Evolutionary conservation across 2,888 invertebrate genomes (phyloP).

Genomic region (Entomobrya multifasciata): DNA sequence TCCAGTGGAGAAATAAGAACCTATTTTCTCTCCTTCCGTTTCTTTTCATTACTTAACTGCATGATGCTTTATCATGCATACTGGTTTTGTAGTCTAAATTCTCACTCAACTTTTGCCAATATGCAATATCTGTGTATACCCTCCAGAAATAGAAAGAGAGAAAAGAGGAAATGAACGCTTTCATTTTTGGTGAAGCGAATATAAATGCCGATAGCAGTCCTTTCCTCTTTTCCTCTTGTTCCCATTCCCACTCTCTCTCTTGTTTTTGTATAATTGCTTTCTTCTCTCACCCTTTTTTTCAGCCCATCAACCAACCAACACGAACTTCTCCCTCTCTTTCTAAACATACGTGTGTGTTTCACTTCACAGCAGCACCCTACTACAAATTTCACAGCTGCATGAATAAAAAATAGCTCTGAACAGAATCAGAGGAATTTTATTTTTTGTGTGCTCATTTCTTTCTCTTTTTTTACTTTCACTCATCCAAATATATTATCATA

Average conservation of each 20-base stretch:
- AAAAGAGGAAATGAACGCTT: constrained; percentile 45
- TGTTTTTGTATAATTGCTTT: constrained; percentile 6
- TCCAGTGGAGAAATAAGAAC: not conserved
- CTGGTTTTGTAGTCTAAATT: too few species aligned
- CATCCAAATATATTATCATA: not conserved
- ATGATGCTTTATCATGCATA: too few species aligned
- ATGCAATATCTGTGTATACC: too few species aligned
- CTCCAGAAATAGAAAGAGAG: constrained; percentile 31
- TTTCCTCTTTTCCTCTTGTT: not conserved
- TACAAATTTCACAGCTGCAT: not conserved
- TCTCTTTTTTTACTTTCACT: too few species aligned
- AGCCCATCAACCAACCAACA: not conserved
- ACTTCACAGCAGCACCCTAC: too few species aligned
- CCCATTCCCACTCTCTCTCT: not conserved
- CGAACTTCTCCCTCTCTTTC: not conserved
- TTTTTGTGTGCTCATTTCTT: not conserved
- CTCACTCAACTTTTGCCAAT: too few species aligned
- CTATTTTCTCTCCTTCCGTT: not conserved
- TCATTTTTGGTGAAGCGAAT: constrained; percentile 33
- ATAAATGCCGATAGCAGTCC: constrained; percentile 32
- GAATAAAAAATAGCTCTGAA: too few species aligned
- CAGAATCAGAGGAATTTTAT: not conserved
- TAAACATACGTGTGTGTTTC: not conserved
- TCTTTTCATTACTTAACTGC: not conserved
- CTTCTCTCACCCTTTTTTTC: constrained; percentile 1